Evolutionary conservation across 2,888 invertebrate genomes (phyloP).

Genomic region (Bombylius major): DNA sequence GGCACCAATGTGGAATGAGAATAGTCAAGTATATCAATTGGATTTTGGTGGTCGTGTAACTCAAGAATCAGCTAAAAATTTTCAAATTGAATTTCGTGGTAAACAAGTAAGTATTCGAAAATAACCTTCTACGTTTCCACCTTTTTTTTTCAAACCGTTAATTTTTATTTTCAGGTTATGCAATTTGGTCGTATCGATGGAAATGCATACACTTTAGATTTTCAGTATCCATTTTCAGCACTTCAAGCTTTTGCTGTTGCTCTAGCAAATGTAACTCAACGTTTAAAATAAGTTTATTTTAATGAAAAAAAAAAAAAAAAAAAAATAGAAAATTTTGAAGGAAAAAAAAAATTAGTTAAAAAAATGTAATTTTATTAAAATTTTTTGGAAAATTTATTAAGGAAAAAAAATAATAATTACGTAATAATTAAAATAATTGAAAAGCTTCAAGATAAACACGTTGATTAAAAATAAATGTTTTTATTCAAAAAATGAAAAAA

Average conservation of each 20-base stretch:
- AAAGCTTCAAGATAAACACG: no score
- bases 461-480: no score
- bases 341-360: no score
- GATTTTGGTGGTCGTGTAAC: constrained; percentile 99
- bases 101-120: constrained; percentile 61
- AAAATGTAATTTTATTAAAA: no score
- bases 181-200: constrained; percentile 98
- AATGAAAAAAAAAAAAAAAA: no score
- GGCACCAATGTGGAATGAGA: constrained; percentile 96
- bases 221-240: constrained; percentile 97
- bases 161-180: constrained; percentile 69
- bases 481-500: no score
- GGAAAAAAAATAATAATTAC: no score
- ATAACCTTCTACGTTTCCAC: not conserved
- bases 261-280: constrained; percentile 43
- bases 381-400: no score
- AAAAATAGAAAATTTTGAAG: no score
- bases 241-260: constrained; percentile 98
- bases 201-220: constrained; percentile 96
- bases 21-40: constrained; percentile 95
- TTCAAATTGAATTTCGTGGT: constrained; percentile 93
- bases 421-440: no score
- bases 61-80: constrained; percentile 98
- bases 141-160: not conserved
- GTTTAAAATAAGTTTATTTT: constrained; percentile 28